These are phyloP conservation scores for Paramormyrops kingsleyae DNA, from an alignment of 2,113 vertebrate species.

Conservation along the genomic window DNA sequence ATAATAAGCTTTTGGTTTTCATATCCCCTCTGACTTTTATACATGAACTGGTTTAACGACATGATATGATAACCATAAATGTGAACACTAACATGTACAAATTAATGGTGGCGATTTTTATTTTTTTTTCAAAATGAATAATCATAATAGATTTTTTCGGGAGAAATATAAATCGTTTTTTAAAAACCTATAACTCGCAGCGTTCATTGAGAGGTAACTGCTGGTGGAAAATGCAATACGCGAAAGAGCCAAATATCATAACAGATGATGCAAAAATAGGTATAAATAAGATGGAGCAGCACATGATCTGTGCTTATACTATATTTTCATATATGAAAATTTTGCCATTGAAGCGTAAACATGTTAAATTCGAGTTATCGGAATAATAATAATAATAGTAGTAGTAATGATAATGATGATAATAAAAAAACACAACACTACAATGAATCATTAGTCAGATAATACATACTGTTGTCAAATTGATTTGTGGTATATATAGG, in stretches of 20 bases:
- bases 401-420: background rate
- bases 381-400: background rate
- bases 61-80: background rate
- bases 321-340: background rate
- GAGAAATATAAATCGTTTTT: background rate
- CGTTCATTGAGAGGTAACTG: background rate
- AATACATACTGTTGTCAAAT: background rate
- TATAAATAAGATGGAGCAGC: background rate
- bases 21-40: background rate
- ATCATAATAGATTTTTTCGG: background rate
- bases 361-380: background rate
- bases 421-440: background rate
- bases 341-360: background rate
- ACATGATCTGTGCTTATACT: slow-evolving; percentile 20
- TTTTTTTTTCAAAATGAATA: background rate
- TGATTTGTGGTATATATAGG: background rate
- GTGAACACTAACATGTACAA: background rate
- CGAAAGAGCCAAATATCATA: background rate
- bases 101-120: background rate
- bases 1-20: background rate
- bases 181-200: background rate
- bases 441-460: background rate
- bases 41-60: background rate
- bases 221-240: background rate
- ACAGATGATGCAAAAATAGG: background rate